Evolutionary conservation across 2,113 vertebrate species (phyloP), one percentile per base, ranked within the genome.

Genomic region (Pogonocichla stellata): DNA sequence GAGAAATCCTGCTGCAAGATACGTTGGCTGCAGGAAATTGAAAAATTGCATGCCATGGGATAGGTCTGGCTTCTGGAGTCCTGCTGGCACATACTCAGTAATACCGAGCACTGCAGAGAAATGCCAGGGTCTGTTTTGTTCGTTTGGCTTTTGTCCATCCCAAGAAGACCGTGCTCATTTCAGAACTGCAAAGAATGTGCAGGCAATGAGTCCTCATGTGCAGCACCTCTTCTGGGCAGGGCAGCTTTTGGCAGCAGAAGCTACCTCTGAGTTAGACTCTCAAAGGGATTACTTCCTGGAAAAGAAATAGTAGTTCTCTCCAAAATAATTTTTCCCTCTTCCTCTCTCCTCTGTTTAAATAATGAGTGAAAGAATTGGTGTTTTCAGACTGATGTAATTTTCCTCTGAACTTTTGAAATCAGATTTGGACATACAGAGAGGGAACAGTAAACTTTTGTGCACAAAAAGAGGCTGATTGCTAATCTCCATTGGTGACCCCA

Each of bases 371-470:
- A 77, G 19, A 93, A 85, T 65, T 72, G 50, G 19, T 23, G 70
- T 97, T 95, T 96, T 85, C 34, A 72, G 20, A 61, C 26, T 29
- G 31, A 80, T 85, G 16, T 77, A n/a, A 56, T 83, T 91, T 88
- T 92, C 42, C 51, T 79, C 53, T n/a, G 6, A 92, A 84, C 26
- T 78, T 94, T 80, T 45, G 38, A 86, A 95, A 86, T 91, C 50
- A 58, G 24, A 42, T 90, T 92, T 54, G 50, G 74, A 71, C 93
- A 62, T 18, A 40, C 33, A 61, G 64, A n/a, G 22, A 77, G 67
- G 45, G 64, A 96, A 48, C 62, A 72, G 28, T 43, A 45, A 36
- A 26, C 6, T 75, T 95, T 31, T 82, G 51, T 34, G 24, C 54
- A 26, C 20, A 93, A 72, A 40, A 74, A 62, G 36, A 83, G 74